These are phyloP conservation scores for Siniperca knerii DNA, from an alignment of 2,113 vertebrate species.

Conservation along the genomic window DNA sequence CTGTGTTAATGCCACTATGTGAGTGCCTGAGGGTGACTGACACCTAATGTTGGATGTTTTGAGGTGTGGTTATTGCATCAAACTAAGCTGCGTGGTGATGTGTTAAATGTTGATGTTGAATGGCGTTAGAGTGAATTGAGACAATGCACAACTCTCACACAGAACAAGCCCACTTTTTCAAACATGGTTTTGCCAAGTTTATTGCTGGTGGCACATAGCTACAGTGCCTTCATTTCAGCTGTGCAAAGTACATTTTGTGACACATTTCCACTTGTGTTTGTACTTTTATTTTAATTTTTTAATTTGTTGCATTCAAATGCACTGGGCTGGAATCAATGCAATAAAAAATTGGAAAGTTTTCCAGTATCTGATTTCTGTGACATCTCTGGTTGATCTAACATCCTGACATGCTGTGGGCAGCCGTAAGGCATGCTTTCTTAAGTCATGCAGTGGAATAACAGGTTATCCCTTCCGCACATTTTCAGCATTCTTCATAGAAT, in stretches of 20 bases:
- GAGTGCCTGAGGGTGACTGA: slow-evolving; percentile 29
- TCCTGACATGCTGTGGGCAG: slow-evolving; percentile 1
- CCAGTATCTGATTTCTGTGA: neutral
- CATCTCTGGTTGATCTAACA: neutral
- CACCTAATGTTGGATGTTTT: neutral
- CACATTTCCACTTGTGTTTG: neutral
- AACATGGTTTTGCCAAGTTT: slow-evolving; percentile 30
- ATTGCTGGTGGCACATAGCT: slow-evolving; percentile 20
- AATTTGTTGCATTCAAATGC: slow-evolving; percentile 21
- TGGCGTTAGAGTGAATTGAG: neutral
- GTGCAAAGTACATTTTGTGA: slow-evolving; percentile 15
- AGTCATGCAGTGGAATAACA: slow-evolving; percentile 15
- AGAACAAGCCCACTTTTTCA: neutral
- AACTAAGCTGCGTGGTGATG: neutral
- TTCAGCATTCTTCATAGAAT: too few species aligned
- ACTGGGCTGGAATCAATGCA: slow-evolving; percentile 34
- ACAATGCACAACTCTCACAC: slow-evolving; percentile 5
- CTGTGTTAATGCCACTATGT: slow-evolving; percentile 32
- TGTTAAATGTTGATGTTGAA: neutral
- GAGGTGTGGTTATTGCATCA: neutral
- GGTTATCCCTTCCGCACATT: neutral
- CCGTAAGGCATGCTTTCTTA: slow-evolving; percentile 30
- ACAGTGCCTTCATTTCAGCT: slow-evolving; percentile 41
- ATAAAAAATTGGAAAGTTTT: slow-evolving; percentile 42
- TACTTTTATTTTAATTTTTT: neutral